Evolutionary conservation across 2,113 vertebrate genomes (phyloP).

Genomic region (Entomyzon cyanotis): DNA sequence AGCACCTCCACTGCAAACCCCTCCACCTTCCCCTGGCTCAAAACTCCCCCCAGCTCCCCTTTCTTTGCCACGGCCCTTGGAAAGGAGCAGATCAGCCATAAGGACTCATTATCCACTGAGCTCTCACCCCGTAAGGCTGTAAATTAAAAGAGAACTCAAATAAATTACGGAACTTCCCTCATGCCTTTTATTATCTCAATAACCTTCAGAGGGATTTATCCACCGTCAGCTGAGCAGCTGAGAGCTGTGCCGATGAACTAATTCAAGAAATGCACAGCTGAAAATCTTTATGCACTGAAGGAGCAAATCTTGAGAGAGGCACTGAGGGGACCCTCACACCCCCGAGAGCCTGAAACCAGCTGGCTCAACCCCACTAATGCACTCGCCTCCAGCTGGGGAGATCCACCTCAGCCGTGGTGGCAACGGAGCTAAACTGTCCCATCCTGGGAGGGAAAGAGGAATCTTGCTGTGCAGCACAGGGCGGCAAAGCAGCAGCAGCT

Average conservation of each 20-base stretch:
- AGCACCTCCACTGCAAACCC: not conserved
- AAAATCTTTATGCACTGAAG: not conserved
- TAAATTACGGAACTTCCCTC: slow-evolving; percentile 41
- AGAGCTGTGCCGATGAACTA: slow-evolving; percentile 48
- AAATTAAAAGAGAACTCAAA: slow-evolving; percentile 47
- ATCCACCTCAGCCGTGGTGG: accelerated
- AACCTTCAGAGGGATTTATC: slow-evolving; percentile 66
- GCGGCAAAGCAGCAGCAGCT: not conserved
- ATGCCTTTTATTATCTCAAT: slow-evolving; percentile 57
- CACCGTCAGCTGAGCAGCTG: slow-evolving; percentile 32
- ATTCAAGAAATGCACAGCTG: slow-evolving; percentile 20
- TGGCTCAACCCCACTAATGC: not conserved
- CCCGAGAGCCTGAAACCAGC: not conserved
- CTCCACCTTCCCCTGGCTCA: not conserved
- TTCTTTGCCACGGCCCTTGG: not conserved
- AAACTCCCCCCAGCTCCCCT: not conserved
- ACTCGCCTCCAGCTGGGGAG: not conserved
- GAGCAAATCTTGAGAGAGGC: not conserved
- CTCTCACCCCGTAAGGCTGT: not conserved
- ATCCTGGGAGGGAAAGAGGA: not conserved
- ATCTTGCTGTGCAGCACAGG: not conserved
- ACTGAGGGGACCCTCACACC: not conserved
- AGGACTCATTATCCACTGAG: not conserved
- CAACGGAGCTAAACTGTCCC: not conserved
- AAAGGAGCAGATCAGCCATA: not conserved